Evolutionary conservation across 2,797 vertebrate genomes (phyloP), one percentile per base, ranked within the genome.

Genomic region (Taenioides sp.): DNA sequence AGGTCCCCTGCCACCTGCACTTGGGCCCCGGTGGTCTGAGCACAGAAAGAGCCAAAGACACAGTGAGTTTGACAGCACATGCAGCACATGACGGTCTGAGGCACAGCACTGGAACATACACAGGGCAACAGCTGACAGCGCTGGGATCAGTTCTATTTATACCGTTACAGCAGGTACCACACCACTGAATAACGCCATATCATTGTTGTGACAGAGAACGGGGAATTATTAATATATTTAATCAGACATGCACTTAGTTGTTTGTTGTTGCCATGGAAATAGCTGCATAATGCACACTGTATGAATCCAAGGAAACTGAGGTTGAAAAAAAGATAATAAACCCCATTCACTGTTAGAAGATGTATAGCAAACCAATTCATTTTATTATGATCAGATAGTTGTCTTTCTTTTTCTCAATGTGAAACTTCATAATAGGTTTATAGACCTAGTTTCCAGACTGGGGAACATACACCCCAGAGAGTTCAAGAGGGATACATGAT

Each of bases 1-100:
- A 98, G 93, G 87, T 98, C 97, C 4, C 97, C 97, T 0, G 97
- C 96, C 71, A 99, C 97, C 88, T 99, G 97, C 69, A 99, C 96
- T 91, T 98, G 97, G 0, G 97, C 97, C 57, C 97, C 97, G 0
- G 97, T 97, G 10, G 94, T 95, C 97, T 98, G 79, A 62, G 16
- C 70, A 61, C 67, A 70, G 37, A 72, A 31, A 62, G 59, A 76
- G 20, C 63, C 23, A 75, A 63, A 73, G 17, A n/a, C 27, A 67
- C 27, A 34, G 47, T 65, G 22, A 50, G 62, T 37, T 0, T 40
- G 22, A 23, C 23, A 18, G 58, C 25, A 23, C n/a, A 63, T 12
- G 40, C 40, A 12, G 40, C 34, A 11, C n/a, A 18, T 43, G 62
- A 64, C 20, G 23, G 37, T 43, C n/a, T 40, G 34, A 64, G 31